A percentile compares a stretch with the other conserved stretches of the same genome.
phyloP scores from a whole-genome alignment of 1,140 invertebrate genomes.

The Drosophila trapezifrons region DNA sequence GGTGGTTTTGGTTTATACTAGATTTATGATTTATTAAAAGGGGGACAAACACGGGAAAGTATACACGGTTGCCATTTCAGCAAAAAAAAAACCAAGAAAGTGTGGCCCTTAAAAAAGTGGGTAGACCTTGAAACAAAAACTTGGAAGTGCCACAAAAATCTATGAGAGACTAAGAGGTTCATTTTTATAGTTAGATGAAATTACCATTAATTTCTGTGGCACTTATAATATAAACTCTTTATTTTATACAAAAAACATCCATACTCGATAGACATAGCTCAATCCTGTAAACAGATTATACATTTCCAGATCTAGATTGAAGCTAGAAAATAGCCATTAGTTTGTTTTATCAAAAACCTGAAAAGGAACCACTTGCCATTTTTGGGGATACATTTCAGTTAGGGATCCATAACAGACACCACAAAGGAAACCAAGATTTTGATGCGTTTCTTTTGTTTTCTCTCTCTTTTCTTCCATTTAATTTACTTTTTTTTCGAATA shows the following conservation, averaged over 20 bases:
- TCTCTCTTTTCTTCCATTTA: slow-evolving; percentile 53
- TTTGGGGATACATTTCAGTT: slow-evolving; percentile 2
- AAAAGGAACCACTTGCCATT: neutral
- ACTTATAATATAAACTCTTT: neutral
- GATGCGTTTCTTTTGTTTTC: slow-evolving; percentile 28
- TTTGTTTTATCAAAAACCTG: no score
- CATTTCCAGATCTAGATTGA: no score
- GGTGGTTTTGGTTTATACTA: slow-evolving; percentile 46
- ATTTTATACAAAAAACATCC: neutral
- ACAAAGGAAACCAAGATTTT: slow-evolving; percentile 23
- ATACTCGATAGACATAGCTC: no score
- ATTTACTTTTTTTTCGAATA: slow-evolving; percentile 8
- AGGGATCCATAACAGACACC: slow-evolving; percentile 3
- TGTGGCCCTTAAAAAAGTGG: neutral
- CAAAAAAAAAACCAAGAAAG: neutral
- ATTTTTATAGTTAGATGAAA: neutral
- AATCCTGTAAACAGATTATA: neutral
- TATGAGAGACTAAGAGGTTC: no score
- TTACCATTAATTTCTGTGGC: neutral
- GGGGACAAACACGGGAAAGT: neutral
- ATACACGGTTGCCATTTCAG: slow-evolving; percentile 10
- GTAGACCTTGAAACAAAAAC: no score
- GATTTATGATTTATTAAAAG: slow-evolving; percentile 43
- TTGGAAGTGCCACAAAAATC: no score
- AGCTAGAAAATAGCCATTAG: no score